A percentile compares a stretch with the other conserved stretches of the same genome.
phyloP scores from a whole-genome alignment of 2,888 invertebrate genomes.

The Mechanitis mazaeus region DNA sequence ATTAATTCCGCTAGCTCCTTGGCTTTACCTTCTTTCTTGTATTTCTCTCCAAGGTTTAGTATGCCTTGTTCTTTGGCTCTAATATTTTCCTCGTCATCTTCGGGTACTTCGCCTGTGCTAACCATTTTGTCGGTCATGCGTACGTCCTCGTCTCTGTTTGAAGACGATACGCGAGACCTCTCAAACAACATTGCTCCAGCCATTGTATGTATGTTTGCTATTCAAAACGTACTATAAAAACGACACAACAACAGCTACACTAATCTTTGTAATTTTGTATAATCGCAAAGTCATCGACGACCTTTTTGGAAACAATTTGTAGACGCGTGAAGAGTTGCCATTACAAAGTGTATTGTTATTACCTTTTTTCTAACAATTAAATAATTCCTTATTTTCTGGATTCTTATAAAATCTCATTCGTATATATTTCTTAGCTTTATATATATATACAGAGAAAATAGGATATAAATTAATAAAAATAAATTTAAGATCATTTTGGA shows the following conservation, averaged over 20 bases:
- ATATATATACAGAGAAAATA: no score
- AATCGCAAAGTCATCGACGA: slow-evolving; percentile 77
- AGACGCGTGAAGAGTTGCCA: slow-evolving; percentile 68
- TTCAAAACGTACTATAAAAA: slow-evolving; percentile 58
- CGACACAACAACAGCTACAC: slow-evolving; percentile 60
- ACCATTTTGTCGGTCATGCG: slow-evolving; percentile 86
- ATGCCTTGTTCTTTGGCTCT: slow-evolving; percentile 95
- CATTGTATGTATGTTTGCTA: slow-evolving; percentile 80
- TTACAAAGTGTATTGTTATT: slow-evolving; percentile 17
- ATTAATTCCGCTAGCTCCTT: slow-evolving; percentile 94
- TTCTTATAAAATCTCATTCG: background rate
- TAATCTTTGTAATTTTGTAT: slow-evolving; percentile 75
- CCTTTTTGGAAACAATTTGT: slow-evolving; percentile 73
- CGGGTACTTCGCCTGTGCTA: slow-evolving; percentile 84
- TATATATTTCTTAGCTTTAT: background rate
- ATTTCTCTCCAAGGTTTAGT: slow-evolving; percentile 91
- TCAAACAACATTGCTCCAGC: slow-evolving; percentile 94
- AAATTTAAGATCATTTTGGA: no score
- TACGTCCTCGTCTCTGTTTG: slow-evolving; percentile 85
- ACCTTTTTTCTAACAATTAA: slow-evolving; percentile 12
- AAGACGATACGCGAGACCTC: slow-evolving; percentile 86
- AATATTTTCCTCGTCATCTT: slow-evolving; percentile 93
- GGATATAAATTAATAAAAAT: no score
- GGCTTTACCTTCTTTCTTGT: slow-evolving; percentile 95
- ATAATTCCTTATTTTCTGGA: background rate